Evolutionary conservation across 2,113 vertebrate species (phyloP).

Genomic region (Capra hircus): DNA sequence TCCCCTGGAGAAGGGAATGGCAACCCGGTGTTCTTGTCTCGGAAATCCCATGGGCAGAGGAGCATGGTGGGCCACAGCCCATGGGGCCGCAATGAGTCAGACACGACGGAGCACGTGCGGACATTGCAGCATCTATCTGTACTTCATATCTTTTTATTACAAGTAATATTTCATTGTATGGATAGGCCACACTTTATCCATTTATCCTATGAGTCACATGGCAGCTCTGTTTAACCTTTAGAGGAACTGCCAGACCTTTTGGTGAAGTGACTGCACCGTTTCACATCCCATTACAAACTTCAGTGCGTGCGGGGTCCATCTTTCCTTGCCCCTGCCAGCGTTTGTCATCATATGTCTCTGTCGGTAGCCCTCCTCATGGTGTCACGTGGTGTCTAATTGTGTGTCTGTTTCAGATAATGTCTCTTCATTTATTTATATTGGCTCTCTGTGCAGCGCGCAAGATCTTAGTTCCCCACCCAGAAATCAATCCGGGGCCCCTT

Average conservation of each 20-base stretch:
- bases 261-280: accelerated
- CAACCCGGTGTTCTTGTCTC: background rate
- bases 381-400: background rate
- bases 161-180: background rate
- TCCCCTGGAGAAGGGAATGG: background rate
- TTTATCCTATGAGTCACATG: background rate
- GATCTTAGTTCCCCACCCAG: background rate
- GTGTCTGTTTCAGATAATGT: background rate
- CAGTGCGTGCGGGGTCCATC: no score
- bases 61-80: background rate
- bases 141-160: background rate
- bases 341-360: background rate
- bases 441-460: accelerated
- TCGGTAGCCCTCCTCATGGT: background rate
- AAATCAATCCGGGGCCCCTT: background rate
- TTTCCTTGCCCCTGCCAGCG: background rate
- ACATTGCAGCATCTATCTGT: background rate
- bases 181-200: background rate
- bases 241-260: background rate
- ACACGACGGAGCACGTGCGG: background rate
- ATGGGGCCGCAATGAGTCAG: background rate
- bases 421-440: background rate
- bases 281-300: background rate
- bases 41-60: background rate
- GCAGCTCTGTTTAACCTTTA: background rate